These are phyloP conservation scores for Pristionchus exspectatus DNA, from an alignment of 2,888 invertebrate genomes.

Conservation along the genomic window DNA sequence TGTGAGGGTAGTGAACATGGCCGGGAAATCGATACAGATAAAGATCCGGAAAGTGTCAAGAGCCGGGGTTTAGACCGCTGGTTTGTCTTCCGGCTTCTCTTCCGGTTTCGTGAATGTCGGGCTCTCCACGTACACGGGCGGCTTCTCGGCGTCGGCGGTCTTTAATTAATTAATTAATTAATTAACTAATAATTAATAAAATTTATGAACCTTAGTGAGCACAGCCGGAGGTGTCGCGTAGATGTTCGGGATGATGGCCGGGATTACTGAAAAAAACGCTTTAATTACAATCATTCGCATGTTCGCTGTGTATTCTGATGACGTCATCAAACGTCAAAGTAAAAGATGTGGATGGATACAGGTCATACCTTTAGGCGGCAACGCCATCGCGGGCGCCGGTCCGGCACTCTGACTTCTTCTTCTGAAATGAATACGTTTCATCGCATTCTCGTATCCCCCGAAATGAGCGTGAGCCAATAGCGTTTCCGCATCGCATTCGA, in stretches of 20 bases:
- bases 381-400: not conserved
- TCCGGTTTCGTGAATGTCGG: not conserved
- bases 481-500: no score
- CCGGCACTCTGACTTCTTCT: not conserved
- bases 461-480: not conserved
- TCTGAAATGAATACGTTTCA: not conserved
- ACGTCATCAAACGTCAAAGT: not conserved
- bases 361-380: not conserved
- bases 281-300: not conserved
- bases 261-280: not conserved
- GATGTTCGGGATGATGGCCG: slow-evolving; percentile 30
- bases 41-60: not conserved
- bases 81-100: not conserved
- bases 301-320: not conserved
- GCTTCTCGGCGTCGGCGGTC: slow-evolving; percentile 17
- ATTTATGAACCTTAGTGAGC: not conserved
- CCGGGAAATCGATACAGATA: slow-evolving; percentile 16
- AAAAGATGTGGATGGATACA: not conserved
- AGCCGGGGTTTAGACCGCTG: not conserved
- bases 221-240: slow-evolving; percentile 2
- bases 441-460: not conserved
- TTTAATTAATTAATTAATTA: not conserved
- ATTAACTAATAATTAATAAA: not conserved
- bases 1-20: not conserved
- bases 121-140: slow-evolving; percentile 28